Conservation (phyloP, 2,797 vertebrate genomes). For the Danio albolineatus region DNA sequence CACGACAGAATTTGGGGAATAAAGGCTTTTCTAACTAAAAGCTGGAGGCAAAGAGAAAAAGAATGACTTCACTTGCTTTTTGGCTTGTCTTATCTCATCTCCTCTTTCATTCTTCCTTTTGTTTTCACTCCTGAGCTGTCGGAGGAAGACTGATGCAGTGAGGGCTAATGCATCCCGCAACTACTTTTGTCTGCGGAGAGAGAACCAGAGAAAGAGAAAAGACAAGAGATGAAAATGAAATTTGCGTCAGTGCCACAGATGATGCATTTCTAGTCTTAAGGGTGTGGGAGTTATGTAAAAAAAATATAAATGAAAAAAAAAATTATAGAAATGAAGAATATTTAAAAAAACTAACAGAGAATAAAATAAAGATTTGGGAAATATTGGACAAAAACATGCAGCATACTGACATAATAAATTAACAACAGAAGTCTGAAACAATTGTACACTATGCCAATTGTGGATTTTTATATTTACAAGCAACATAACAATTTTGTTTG, state of each 20-base stretch:
- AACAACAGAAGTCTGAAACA: not conserved
- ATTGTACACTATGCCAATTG: not conserved
- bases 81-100: constrained; percentile 67
- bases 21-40: constrained; percentile 54
- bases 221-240: constrained; percentile 17
- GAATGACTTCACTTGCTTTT: constrained; percentile 71
- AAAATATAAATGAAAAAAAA: no score
- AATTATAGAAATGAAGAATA: not conserved
- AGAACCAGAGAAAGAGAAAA: constrained; percentile 4
- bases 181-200: constrained; percentile 55
- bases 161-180: constrained; percentile 66
- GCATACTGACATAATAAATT: not conserved
- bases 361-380: not conserved
- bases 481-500: not conserved
- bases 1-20: constrained; percentile 54
- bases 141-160: constrained; percentile 65
- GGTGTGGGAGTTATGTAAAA: not conserved
- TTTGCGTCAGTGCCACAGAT: constrained; percentile 45
- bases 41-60: constrained; percentile 56
- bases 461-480: not conserved
- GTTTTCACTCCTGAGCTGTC: constrained; percentile 74
- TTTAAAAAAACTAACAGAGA: not conserved
- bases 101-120: constrained; percentile 64
- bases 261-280: not conserved
- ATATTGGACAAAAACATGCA: not conserved